phyloP scores from a whole-genome alignment of 2,888 invertebrate genomes.

The Drosophila macrothrix region DNA sequence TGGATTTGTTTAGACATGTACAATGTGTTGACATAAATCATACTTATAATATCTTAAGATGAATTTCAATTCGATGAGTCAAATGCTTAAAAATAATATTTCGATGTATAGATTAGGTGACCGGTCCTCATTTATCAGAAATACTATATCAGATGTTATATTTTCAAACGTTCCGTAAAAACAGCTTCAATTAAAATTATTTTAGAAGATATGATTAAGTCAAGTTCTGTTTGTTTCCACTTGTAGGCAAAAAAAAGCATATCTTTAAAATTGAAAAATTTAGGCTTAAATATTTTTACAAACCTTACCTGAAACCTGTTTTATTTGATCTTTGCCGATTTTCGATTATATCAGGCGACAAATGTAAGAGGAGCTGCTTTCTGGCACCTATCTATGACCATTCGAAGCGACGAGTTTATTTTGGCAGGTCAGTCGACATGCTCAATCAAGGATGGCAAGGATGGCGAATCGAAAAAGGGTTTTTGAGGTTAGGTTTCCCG shows the following conservation, averaged over 20 bases:
- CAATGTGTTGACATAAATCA: neutral
- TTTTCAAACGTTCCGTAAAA: no score
- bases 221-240: neutral
- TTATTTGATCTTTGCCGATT: slow-evolving; percentile 42
- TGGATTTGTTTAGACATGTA: neutral
- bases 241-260: neutral
- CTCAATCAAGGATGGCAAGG: slow-evolving; percentile 31
- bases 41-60: neutral
- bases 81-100: neutral
- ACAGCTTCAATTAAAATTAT: no score
- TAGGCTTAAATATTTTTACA: neutral
- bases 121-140: neutral
- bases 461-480: slow-evolving; percentile 32
- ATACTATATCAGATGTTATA: neutral
- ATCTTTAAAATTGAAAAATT: neutral
- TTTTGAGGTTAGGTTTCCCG: slow-evolving; percentile 33
- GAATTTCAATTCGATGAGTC: neutral
- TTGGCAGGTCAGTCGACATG: slow-evolving; percentile 39
- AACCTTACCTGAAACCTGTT: slow-evolving; percentile 2
- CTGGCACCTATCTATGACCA: slow-evolving; percentile 6
- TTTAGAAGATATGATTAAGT: neutral
- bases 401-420: slow-evolving; percentile 24
- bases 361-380: neutral
- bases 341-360: slow-evolving; percentile 19
- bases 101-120: neutral